These are phyloP conservation scores for Hycleus phaleratus DNA, from an alignment of 1,140 invertebrate genomes.

Conservation along the genomic window DNA sequence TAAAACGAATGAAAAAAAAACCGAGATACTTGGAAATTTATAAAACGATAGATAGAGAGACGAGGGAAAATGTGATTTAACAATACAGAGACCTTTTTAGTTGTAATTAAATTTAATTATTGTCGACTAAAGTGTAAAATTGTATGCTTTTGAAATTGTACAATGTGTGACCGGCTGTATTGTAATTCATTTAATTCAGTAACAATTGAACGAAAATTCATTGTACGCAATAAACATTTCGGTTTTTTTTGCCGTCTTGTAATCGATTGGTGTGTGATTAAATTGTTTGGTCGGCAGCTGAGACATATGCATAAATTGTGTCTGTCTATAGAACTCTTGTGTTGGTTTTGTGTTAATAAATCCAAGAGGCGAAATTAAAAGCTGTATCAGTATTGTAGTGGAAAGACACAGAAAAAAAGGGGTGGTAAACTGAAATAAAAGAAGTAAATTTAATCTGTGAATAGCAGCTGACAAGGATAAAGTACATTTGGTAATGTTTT, in stretches of 20 bases:
- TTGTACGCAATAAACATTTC: too few relatives aligned
- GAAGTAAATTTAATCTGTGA: constrained; percentile 15
- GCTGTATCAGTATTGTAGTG: background rate
- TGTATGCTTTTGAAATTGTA: too few relatives aligned
- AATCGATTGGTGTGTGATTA: too few relatives aligned
- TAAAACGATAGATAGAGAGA: background rate
- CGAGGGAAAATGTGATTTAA: background rate
- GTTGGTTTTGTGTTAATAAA: constrained; percentile 8
- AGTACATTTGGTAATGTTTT: constrained; percentile 14
- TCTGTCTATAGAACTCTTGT: too few relatives aligned
- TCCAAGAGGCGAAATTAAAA: constrained; percentile 22
- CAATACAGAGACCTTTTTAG: constrained; percentile 4
- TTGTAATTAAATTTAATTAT: constrained; percentile 21
- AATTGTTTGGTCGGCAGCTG: too few relatives aligned
- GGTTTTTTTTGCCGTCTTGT: too few relatives aligned
- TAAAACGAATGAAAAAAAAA: background rate
- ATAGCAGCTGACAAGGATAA: constrained; percentile 10
- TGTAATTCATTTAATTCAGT: too few relatives aligned
- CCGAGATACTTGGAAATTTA: too few relatives aligned
- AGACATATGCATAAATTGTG: constrained; percentile 17
- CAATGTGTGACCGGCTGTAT: too few relatives aligned
- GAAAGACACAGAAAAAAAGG: constrained; percentile 7
- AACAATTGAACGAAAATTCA: too few relatives aligned
- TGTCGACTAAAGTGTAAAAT: constrained; percentile 17
- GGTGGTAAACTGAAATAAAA: constrained; percentile 17